Percentiles rank a stretch among this genome's conserved stretches.
phyloP scores from a whole-genome alignment of 2,113 vertebrate species.

The Cyanistes caeruleus region DNA sequence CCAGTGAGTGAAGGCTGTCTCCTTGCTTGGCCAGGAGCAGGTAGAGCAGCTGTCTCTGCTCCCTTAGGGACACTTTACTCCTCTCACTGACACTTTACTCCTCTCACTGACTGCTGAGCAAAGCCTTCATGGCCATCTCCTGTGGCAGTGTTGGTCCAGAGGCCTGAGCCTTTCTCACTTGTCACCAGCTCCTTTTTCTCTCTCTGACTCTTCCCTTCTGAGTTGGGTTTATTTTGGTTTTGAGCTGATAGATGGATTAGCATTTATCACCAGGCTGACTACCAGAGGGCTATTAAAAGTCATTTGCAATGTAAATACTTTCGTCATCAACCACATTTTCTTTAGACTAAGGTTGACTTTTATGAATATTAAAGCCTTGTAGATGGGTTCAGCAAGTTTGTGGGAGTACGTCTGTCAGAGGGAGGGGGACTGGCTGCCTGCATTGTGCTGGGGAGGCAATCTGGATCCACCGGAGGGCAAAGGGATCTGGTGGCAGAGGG shows the following conservation, averaged over 20 bases:
- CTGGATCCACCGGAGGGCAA: background rate
- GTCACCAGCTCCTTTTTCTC: background rate
- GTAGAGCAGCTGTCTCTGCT: background rate
- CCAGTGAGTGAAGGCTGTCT: background rate
- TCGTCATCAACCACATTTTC: slow-evolving; percentile 48
- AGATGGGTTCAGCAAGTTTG: slow-evolving; percentile 15
- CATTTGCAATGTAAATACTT: slow-evolving; percentile 73
- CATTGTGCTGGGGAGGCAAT: background rate
- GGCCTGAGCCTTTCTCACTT: background rate
- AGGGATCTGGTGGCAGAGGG: background rate
- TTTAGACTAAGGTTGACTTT: slow-evolving; percentile 43
- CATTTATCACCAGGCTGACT: slow-evolving; percentile 60
- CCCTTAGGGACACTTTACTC: background rate
- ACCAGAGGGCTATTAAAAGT: slow-evolving; percentile 52
- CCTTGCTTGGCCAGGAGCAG: background rate
- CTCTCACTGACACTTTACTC: background rate
- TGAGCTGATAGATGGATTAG: slow-evolving; percentile 52
- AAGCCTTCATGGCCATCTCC: accelerated
- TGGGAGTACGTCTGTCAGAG: background rate
- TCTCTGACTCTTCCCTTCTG: background rate
- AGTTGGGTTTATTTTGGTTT: slow-evolving; percentile 20
- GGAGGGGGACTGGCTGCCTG: background rate
- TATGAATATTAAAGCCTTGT: slow-evolving; percentile 47
- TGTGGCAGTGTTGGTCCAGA: background rate
- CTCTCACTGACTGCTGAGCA: accelerated